Percentiles rank a stretch among this genome's conserved stretches.
phyloP scores from a whole-genome alignment of 1,140 invertebrate species.

The Amphibalanus amphitrite region DNA sequence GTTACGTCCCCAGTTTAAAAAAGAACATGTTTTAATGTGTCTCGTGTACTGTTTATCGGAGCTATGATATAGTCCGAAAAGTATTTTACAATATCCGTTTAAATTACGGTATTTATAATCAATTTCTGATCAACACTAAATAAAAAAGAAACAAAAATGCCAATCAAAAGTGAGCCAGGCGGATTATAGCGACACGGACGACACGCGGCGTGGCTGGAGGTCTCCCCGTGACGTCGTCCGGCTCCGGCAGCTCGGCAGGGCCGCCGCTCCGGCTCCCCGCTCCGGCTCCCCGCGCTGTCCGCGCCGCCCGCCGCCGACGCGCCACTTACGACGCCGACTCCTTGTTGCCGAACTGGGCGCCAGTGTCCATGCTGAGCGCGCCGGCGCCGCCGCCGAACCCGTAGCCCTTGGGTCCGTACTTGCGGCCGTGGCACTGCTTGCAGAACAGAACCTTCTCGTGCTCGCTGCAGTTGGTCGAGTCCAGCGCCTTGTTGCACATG shows the following conservation, averaged over 20 bases:
- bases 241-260: no score
- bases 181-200: not conserved
- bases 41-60: no score
- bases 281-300: not conserved
- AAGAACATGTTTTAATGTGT: no score
- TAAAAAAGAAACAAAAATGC: no score
- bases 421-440: conserved; percentile 91
- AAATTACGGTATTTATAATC: no score
- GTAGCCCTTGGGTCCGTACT: conserved; percentile 93
- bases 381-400: conserved; percentile 97
- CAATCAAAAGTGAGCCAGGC: no score
- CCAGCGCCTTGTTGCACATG: conserved; percentile 90
- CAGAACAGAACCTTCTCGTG: conserved; percentile 93
- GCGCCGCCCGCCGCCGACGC: not conserved
- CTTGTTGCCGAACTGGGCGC: conserved; percentile 13
- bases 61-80: no score
- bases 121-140: no score
- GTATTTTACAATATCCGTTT: no score
- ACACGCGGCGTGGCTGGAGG: not conserved
- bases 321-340: not conserved
- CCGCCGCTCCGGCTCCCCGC: no score
- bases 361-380: conserved; percentile 79
- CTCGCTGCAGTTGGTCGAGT: conserved; percentile 92
- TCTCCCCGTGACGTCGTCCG: not conserved
- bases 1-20: no score